Conservation (phyloP, 1,140 invertebrate species). For the Trachelipus rathkii region DNA sequence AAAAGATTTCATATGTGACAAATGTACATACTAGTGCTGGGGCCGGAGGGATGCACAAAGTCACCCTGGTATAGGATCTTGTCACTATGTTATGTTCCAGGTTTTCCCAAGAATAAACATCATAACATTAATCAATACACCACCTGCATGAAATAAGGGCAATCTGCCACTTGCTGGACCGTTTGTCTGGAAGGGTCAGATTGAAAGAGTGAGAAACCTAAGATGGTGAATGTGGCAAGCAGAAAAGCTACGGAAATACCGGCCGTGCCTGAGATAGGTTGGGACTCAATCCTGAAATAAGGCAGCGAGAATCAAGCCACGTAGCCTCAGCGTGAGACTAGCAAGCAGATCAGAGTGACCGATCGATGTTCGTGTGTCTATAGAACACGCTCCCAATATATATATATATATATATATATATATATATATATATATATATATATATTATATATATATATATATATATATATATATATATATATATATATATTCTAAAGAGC, state of each 20-base stretch:
- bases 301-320: neutral
- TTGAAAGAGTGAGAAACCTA: neutral
- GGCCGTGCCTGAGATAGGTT: neutral
- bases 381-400: neutral
- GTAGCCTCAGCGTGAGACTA: neutral
- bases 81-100: too few relatives aligned
- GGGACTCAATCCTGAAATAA: neutral
- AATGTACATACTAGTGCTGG: too few relatives aligned
- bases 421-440: too few relatives aligned
- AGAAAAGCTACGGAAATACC: neutral
- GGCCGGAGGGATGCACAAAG: too few relatives aligned
- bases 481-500: too few relatives aligned
- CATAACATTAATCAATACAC: too few relatives aligned
- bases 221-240: neutral
- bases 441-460: too few relatives aligned
- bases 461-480: too few relatives aligned
- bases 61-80: too few relatives aligned
- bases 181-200: neutral
- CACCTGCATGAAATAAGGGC: neutral
- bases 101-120: too few relatives aligned
- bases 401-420: too few relatives aligned
- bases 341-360: neutral
- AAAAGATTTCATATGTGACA: too few relatives aligned
- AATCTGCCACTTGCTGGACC: neutral
- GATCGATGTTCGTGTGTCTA: slow-evolving; percentile 3